A percentile compares a stretch with the other conserved stretches of the same genome.
Evolutionary conservation across 2,797 vertebrate genomes (phyloP).

Genomic region (Fistularia tabacaria): DNA sequence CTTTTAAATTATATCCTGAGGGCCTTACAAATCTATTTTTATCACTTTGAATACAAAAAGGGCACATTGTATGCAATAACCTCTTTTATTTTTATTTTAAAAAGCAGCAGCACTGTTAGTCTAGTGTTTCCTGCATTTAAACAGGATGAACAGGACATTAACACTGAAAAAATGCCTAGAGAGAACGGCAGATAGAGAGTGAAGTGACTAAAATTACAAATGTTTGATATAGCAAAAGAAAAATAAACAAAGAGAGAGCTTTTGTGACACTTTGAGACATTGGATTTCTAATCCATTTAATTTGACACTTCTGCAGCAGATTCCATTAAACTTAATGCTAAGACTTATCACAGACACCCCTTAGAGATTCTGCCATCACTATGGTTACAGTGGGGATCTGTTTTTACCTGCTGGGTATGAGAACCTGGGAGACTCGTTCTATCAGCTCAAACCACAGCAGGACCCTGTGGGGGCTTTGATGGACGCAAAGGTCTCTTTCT

Average conservation of each 20-base stretch:
- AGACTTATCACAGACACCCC: constrained; percentile 33
- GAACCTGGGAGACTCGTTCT: constrained; percentile 41
- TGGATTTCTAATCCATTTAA: constrained; percentile 19
- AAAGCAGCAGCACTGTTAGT: too few relatives aligned
- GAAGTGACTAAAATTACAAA: background rate
- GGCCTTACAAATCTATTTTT: constrained; percentile 6
- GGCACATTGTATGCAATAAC: background rate
- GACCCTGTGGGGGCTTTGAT: constrained; percentile 39
- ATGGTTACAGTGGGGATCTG: constrained; percentile 40
- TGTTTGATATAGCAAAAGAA: constrained; percentile 9
- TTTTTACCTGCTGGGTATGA: constrained; percentile 34
- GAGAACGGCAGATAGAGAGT: too few relatives aligned
- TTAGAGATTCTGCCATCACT: constrained; percentile 32
- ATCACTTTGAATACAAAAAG: constrained; percentile 8
- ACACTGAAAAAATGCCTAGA: too few relatives aligned
- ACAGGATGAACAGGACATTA: too few relatives aligned
- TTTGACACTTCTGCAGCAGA: constrained; percentile 27
- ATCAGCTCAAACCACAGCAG: constrained; percentile 47
- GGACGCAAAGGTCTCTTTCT: constrained; percentile 52
- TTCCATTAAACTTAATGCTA: constrained; percentile 31
- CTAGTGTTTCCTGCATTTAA: too few relatives aligned
- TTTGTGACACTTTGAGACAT: constrained; percentile 27
- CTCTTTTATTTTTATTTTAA: background rate
- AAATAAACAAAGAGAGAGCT: constrained; percentile 3
- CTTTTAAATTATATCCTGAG: constrained; percentile 18